Percentiles rank a stretch among this genome's conserved stretches.
These are phyloP conservation scores for Rhaphigaster nebulosa DNA, from an alignment of 2,888 invertebrate genomes.

Conservation along the genomic window DNA sequence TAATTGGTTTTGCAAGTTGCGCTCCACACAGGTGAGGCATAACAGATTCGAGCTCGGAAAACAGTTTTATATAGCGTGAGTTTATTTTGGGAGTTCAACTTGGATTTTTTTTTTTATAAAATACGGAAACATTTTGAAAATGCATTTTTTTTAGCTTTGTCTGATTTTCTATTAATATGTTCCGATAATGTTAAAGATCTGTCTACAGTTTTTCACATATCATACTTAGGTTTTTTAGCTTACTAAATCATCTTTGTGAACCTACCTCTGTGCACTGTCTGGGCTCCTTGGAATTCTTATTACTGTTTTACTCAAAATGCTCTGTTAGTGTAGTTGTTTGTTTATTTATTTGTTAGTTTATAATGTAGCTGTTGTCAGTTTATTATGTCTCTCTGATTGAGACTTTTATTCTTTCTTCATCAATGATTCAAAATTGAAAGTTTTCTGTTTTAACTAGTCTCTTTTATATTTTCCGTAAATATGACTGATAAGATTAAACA, in stretches of 20 bases:
- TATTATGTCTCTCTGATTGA: background rate
- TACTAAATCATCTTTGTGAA: background rate
- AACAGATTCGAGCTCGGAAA: too few relatives aligned
- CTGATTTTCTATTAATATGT: too few relatives aligned
- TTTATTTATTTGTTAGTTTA: constrained; percentile 32
- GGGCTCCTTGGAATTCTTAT: background rate
- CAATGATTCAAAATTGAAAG: background rate
- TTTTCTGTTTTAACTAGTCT: constrained; percentile 4
- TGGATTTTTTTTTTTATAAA: too few relatives aligned
- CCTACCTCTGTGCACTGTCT: background rate
- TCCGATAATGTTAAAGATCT: too few relatives aligned
- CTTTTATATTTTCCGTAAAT: constrained; percentile 65
- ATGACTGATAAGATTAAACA: constrained; percentile 71
- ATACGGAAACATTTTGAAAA: too few relatives aligned
- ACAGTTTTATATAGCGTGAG: too few relatives aligned
- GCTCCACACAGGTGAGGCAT: too few relatives aligned
- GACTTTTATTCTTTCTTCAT: background rate
- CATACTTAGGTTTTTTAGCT: too few relatives aligned
- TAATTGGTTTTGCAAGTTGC: too few relatives aligned
- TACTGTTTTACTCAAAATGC: background rate
- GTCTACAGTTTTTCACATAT: too few relatives aligned
- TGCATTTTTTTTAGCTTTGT: too few relatives aligned
- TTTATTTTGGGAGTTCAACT: too few relatives aligned
- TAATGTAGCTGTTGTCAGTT: constrained; percentile 15
- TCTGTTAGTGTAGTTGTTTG: constrained; percentile 12